These are phyloP conservation scores for Macropus fuliginosus DNA, from an alignment of 2,797 vertebrate genomes.

Conservation along the genomic window DNA sequence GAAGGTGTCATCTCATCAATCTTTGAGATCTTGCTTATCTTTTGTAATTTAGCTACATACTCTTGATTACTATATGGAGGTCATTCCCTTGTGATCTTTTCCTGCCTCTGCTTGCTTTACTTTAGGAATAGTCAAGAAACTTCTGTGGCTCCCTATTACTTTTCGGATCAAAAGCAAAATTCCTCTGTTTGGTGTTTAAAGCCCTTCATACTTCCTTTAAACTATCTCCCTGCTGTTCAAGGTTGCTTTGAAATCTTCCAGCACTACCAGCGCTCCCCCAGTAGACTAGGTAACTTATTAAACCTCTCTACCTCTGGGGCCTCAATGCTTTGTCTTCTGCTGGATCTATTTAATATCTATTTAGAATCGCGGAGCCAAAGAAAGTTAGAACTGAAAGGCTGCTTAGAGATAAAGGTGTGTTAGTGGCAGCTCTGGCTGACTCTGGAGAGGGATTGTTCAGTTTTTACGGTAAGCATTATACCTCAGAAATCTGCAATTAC, in stretches of 20 bases:
- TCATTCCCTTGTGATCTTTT: not conserved
- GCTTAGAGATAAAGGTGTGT: not conserved
- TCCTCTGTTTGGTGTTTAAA: not conserved
- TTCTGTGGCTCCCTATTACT: not conserved
- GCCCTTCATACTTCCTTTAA: not conserved
- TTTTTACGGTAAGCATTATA: not conserved
- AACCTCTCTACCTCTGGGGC: not conserved
- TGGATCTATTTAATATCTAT: not conserved
- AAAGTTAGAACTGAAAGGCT: not conserved
- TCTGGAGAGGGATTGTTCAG: not conserved
- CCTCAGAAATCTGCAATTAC: not conserved
- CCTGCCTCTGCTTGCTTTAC: not conserved
- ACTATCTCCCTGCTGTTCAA: not conserved
- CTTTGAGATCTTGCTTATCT: not conserved
- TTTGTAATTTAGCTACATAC: not conserved
- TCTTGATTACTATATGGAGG: not conserved
- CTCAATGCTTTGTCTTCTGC: not conserved
- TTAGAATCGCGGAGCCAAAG: not conserved
- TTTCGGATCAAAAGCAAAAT: not conserved
- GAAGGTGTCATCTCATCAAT: not conserved
- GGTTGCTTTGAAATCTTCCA: not conserved
- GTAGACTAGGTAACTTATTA: not conserved
- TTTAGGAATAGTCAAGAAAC: not conserved
- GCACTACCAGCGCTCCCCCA: not conserved
- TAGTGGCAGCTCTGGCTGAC: not conserved